Base-by-base conservation (phyloP, 2,113 vertebrate genomes). In the Passer domesticus region DNA sequence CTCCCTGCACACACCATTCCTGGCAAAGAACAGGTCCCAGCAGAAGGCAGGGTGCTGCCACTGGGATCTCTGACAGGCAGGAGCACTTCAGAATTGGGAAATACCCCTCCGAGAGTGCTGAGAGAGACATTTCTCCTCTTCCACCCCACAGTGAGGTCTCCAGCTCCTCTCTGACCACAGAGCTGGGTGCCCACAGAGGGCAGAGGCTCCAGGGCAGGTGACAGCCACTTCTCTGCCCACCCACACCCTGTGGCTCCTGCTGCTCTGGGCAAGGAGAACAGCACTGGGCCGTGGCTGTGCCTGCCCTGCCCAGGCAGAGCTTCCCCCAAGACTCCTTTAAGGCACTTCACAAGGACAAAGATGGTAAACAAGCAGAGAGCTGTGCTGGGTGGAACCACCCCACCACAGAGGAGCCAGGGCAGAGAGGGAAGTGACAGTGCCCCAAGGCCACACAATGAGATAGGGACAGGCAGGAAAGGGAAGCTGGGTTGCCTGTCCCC, bases 401-500 rank as follows among this genome's bases (percentile, higher is more conserved):
- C 87, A 75, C 52, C 2, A 2, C 21, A 41, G 87, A 82, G 80
- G 87, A 86, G 89, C 74, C 58, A 55, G 92, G 89, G 79, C 95
- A 96, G 30, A 78, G 91, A 66, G 85, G 83, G 83, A 89, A 92
- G 89, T 30, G 82, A 95, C 76, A 90, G 74, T 66, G 56, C 53
- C 92, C 94, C 89, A 96, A 83, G 89, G 89, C 94, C 90, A 83
- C 94, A 94, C 58, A 89, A 76, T 86, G 44, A 94, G 90, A 94
- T 28, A 83, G 90, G 37, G 92, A 70, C 74, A 73, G 89, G 56
- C 81, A 89, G 83, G 70, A 85, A 91, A 96, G 76, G 94, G 94
- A 95, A 89, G 66, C 83, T 1, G 33, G 72, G 60, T 30, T 64
- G 47, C 60, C 83, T 96, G 94, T 80, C 75, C 75, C 84, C 81